Percentiles rank a stretch among this genome's conserved stretches.
Conservation (phyloP, 2,797 vertebrate genomes). For the Molothrus ater region DNA sequence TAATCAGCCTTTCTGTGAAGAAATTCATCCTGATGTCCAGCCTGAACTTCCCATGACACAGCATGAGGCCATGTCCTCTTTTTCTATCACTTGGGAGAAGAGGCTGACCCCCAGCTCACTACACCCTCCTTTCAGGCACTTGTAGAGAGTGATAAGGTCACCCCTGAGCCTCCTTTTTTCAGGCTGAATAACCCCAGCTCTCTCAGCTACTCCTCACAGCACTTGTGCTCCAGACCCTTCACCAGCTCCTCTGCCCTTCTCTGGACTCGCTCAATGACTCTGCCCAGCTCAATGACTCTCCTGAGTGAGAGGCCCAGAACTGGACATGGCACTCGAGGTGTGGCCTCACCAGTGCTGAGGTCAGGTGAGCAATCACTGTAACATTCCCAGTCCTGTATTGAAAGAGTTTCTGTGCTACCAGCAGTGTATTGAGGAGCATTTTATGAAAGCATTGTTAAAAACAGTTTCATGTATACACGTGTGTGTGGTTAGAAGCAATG, state of each 20-base stretch:
- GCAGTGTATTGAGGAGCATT: background rate
- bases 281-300: background rate
- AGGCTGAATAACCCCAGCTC: background rate
- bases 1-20: background rate
- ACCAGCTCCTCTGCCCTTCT: background rate
- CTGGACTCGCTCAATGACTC: background rate
- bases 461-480: background rate
- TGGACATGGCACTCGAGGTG: background rate
- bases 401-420: background rate
- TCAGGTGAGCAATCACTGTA: background rate
- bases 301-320: background rate
- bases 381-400: background rate
- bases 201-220: background rate
- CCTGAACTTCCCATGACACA: background rate
- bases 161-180: background rate
- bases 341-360: background rate
- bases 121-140: background rate
- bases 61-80: background rate
- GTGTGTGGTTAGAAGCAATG: background rate
- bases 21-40: background rate
- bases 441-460: background rate
- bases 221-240: background rate
- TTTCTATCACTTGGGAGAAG: background rate
- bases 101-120: background rate
- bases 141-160: background rate